Conservation (phyloP, 2,888 invertebrate genomes). For the Hydroisotoma schaefferi region DNA sequence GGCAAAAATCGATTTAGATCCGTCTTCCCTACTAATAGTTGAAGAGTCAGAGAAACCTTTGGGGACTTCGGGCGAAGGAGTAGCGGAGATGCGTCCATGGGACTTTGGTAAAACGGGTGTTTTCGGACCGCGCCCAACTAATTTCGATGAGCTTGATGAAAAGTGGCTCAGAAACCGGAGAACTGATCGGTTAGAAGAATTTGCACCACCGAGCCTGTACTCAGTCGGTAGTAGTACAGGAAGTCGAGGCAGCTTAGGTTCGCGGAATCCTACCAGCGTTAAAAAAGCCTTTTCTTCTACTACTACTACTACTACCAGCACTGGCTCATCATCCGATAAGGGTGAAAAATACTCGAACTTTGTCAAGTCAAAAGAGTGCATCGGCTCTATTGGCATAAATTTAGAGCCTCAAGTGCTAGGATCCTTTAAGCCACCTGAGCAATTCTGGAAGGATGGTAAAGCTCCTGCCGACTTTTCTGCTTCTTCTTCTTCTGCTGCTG, state of each 20-base stretch:
- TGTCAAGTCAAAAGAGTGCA: constrained; percentile 22
- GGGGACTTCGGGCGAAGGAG: background rate
- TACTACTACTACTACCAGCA: background rate
- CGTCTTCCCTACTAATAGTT: no score
- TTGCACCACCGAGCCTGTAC: constrained; percentile 63
- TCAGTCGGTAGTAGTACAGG: no score
- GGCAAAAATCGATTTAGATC: background rate
- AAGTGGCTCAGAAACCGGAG: constrained; percentile 75
- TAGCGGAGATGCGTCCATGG: constrained; percentile 61
- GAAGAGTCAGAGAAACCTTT: no score
- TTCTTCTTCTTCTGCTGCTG: background rate
- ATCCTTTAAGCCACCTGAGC: constrained; percentile 23
- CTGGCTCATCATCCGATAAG: background rate
- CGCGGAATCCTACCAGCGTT: constrained; percentile 11
- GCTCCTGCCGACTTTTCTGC: background rate
- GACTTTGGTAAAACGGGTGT: constrained; percentile 67
- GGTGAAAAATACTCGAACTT: constrained; percentile 22
- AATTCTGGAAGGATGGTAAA: constrained; percentile 22
- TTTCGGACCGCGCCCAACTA: constrained; percentile 36
- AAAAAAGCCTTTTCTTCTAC: background rate
- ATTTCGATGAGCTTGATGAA: constrained; percentile 59
- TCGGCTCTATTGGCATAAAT: constrained; percentile 7
- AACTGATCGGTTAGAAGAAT: constrained; percentile 67
- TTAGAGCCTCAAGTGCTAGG: constrained; percentile 11
- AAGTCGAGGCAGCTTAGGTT: constrained; percentile 25